phyloP scores from a whole-genome alignment of 2,797 vertebrate genomes.

The Sciaenops ocellatus region DNA sequence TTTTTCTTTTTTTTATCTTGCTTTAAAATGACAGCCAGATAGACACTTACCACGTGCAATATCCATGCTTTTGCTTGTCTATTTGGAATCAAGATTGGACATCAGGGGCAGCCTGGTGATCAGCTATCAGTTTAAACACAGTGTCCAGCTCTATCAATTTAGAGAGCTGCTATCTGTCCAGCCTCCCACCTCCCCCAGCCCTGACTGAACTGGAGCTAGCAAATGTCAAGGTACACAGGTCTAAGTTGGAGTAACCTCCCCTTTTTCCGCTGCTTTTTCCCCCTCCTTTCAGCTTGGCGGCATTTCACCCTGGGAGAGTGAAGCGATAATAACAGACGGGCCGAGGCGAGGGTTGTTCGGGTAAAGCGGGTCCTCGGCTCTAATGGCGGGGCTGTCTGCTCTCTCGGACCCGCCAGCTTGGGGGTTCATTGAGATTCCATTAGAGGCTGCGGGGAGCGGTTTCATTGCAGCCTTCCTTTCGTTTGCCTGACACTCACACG shows the following conservation, averaged over 20 bases:
- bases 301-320: conserved; percentile 68
- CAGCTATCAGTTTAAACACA: conserved; percentile 85
- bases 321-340: conserved; percentile 83
- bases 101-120: conserved; percentile 69
- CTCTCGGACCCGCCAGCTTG: conserved; percentile 63
- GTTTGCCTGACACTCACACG: conserved; percentile 80
- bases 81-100: conserved; percentile 76
- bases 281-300: conserved; percentile 49
- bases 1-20: conserved; percentile 38
- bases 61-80: conserved; percentile 68
- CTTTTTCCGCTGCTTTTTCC: conserved; percentile 48
- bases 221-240: conserved; percentile 80
- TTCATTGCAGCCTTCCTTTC: conserved; percentile 67
- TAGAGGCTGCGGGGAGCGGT: conserved; percentile 69
- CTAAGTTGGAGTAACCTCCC: conserved; percentile 78
- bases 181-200: conserved; percentile 1
- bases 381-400: conserved; percentile 81
- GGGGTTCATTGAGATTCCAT: conserved; percentile 86
- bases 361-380: conserved; percentile 72
- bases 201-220: conserved; percentile 71
- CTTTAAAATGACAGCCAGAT: conserved; percentile 75
- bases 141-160: conserved; percentile 82
- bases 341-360: conserved; percentile 70
- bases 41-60: conserved; percentile 67
- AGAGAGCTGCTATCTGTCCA: conserved; percentile 57